These are phyloP conservation scores for Manis pentadactyla DNA, from an alignment of 2,797 vertebrate genomes.

Conservation along the genomic window DNA sequence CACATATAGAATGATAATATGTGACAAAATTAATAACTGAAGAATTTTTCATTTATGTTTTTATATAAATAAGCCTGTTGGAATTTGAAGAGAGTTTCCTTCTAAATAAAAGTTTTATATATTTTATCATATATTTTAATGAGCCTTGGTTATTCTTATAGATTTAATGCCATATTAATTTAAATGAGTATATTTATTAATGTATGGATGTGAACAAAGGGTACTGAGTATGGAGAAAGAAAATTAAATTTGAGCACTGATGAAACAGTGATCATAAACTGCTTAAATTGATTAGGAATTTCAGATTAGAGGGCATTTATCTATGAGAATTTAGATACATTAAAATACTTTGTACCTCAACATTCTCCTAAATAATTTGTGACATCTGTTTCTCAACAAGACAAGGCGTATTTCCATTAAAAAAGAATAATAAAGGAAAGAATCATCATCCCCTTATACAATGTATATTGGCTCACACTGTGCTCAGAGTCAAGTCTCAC, in stretches of 20 bases:
- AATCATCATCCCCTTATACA: not conserved
- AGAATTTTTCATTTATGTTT: constrained; percentile 60
- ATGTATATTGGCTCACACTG: not conserved
- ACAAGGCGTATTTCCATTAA: not conserved
- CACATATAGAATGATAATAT: not conserved
- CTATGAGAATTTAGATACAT: constrained; percentile 1
- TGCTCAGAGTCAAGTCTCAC: not conserved
- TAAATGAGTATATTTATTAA: not conserved
- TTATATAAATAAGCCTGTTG: constrained; percentile 17
- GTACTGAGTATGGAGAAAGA: not conserved
- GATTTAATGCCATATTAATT: constrained; percentile 7
- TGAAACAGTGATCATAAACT: not conserved
- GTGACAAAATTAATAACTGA: not conserved
- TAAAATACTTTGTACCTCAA: not conserved
- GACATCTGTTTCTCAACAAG: not conserved
- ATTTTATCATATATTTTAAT: constrained; percentile 36
- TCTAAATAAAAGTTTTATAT: constrained; percentile 65
- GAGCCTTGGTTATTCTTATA: not conserved
- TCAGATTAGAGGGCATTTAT: constrained; percentile 15
- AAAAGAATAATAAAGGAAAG: not conserved
- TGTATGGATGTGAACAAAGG: not conserved
- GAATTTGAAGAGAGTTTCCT: constrained; percentile 32
- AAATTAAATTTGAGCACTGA: constrained; percentile 35
- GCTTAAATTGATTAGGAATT: not conserved
- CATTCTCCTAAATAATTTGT: constrained; percentile 50